These are phyloP conservation scores for Phalloptychus januarius DNA, from an alignment of 2,797 vertebrate species.

Conservation along the genomic window DNA sequence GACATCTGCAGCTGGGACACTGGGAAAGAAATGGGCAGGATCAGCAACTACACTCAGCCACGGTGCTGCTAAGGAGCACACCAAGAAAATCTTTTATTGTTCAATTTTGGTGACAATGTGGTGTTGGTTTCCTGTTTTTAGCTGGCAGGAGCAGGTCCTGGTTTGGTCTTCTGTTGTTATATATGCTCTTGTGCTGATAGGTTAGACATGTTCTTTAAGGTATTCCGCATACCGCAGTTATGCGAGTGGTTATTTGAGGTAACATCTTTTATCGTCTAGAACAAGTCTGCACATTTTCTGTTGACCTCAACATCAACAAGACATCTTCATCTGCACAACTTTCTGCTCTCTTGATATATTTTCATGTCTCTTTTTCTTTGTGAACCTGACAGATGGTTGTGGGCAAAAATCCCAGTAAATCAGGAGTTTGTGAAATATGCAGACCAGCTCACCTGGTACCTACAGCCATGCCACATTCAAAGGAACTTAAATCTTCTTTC, in stretches of 20 bases:
- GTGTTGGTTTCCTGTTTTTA: background rate
- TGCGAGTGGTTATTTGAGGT: background rate
- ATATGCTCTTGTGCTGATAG: background rate
- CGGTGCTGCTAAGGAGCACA: background rate
- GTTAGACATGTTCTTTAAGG: background rate
- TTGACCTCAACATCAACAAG: background rate
- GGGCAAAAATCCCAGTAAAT: background rate
- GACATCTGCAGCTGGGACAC: background rate
- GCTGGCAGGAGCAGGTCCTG: background rate
- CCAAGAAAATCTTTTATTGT: background rate
- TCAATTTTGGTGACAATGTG: background rate
- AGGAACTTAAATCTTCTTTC: too few relatives aligned
- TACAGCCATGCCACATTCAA: too few relatives aligned
- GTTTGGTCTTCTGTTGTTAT: background rate
- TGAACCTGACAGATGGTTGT: background rate
- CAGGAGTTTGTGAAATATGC: background rate
- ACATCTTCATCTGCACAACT: background rate
- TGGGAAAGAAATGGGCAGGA: background rate
- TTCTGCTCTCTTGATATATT: background rate
- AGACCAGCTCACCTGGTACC: too few relatives aligned
- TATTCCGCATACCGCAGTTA: background rate
- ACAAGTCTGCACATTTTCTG: background rate
- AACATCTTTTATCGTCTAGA: background rate
- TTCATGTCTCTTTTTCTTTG: background rate
- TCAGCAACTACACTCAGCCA: background rate